A percentile compares a stretch with the other conserved stretches of the same genome.
These are phyloP conservation scores for Petrocephalus sullivani DNA, from an alignment of 2,797 vertebrate species.

Conservation along the genomic window DNA sequence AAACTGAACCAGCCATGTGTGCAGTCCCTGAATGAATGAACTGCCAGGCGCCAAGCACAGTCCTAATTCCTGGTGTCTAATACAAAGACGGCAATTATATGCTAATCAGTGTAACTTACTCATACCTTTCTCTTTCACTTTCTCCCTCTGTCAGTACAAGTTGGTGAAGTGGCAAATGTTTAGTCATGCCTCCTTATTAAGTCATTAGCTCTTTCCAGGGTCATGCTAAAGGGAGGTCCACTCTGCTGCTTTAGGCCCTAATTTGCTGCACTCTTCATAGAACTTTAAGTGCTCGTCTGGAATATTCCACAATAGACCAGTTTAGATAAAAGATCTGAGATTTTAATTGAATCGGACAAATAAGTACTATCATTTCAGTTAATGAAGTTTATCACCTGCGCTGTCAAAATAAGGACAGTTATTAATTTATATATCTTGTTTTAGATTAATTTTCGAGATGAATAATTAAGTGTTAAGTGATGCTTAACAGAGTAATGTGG, in stretches of 20 bases:
- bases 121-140: conserved; percentile 45
- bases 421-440: background rate
- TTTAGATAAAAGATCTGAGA: background rate
- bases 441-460: background rate
- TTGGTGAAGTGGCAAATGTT: conserved; percentile 44
- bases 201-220: conserved; percentile 24
- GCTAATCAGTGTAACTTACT: conserved; percentile 68
- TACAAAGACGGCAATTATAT: conserved; percentile 75
- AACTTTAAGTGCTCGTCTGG: background rate
- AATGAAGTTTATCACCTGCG: background rate
- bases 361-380: background rate
- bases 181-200: conserved; percentile 37
- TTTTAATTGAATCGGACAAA: background rate
- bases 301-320: background rate
- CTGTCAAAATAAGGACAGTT: background rate
- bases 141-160: conserved; percentile 54
- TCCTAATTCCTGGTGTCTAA: conserved; percentile 60
- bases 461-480: background rate
- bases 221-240: background rate
- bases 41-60: conserved; percentile 49
- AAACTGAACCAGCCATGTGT: conserved; percentile 24
- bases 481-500: background rate
- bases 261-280: background rate
- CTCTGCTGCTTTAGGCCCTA: background rate
- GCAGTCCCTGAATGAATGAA: conserved; percentile 33